phyloP scores from a whole-genome alignment of 2,888 invertebrate species.

The Agriopis leucophaearia region DNA sequence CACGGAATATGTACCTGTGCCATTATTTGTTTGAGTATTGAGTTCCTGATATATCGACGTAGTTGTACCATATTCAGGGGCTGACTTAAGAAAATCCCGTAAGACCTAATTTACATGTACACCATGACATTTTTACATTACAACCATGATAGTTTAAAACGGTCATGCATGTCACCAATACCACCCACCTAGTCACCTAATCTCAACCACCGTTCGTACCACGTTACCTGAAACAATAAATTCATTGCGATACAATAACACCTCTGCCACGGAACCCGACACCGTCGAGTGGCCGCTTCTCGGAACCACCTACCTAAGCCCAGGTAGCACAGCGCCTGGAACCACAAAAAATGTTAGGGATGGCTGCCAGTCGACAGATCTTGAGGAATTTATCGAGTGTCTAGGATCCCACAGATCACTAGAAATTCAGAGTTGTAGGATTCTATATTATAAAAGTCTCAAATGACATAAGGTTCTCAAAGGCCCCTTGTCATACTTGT shows the following conservation, averaged over 20 bases:
- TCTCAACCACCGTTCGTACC: constrained; percentile 13
- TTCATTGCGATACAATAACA: constrained; percentile 42
- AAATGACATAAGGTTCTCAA: no score
- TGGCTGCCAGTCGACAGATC: constrained; percentile 34
- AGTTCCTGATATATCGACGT: no score
- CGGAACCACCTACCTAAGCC: constrained; percentile 75
- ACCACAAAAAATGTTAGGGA: constrained; percentile 57
- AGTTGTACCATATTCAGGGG: no score
- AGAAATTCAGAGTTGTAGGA: no score
- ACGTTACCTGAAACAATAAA: constrained; percentile 33
- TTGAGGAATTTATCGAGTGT: neutral
- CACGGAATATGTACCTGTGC: no score
- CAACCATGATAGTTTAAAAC: neutral
- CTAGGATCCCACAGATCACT: neutral
- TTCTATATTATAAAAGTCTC: no score
- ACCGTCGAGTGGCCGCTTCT: constrained; percentile 58
- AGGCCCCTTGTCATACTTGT: no score
- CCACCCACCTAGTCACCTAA: constrained; percentile 34
- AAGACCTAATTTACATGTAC: no score
- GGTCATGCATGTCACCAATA: neutral
- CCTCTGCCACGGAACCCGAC: constrained; percentile 32
- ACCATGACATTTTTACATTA: no score
- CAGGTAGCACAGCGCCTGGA: constrained; percentile 71
- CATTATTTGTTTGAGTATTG: no score
- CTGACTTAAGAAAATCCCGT: no score